Evolutionary conservation across 2,797 vertebrate genomes (phyloP).

Genomic region (Rhinophrynus dorsalis): DNA sequence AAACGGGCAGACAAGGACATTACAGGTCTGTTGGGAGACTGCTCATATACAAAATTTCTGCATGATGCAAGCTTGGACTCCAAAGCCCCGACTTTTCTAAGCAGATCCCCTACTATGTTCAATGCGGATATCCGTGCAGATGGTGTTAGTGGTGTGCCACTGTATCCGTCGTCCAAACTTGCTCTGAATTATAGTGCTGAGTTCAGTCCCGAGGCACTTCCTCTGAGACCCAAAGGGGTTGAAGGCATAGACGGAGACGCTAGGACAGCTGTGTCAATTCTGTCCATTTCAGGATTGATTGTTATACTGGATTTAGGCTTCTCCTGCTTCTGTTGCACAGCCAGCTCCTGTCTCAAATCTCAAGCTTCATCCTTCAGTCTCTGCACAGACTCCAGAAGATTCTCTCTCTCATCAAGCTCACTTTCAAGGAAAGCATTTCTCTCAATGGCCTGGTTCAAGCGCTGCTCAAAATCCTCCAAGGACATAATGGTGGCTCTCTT

Average conservation of each 20-base stretch:
- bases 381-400: constrained; percentile 91
- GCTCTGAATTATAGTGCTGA: constrained; percentile 65
- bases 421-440: constrained; percentile 96
- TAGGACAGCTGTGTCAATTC: constrained; percentile 69
- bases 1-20: constrained; percentile 61
- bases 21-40: constrained; percentile 70
- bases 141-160: constrained; percentile 88
- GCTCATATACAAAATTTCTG: constrained; percentile 88
- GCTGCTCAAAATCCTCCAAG: constrained; percentile 94
- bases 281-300: constrained; percentile 63
- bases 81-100: constrained; percentile 96
- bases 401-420: constrained; percentile 96
- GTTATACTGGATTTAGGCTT: constrained; percentile 60
- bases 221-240: constrained; percentile 70
- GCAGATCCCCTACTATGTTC: constrained; percentile 93
- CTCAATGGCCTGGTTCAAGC: constrained; percentile 96
- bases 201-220: constrained; percentile 56
- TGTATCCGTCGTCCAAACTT: constrained; percentile 77
- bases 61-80: constrained; percentile 96
- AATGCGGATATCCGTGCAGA: constrained; percentile 95
- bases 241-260: constrained; percentile 66
- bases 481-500: constrained; percentile 98
- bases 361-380: constrained; percentile 95
- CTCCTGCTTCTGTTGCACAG: constrained; percentile 92
- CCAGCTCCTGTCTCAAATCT: constrained; percentile 93